These are phyloP conservation scores for Pithys albifrons DNA, from an alignment of 2,113 vertebrate genomes.

Conservation along the genomic window DNA sequence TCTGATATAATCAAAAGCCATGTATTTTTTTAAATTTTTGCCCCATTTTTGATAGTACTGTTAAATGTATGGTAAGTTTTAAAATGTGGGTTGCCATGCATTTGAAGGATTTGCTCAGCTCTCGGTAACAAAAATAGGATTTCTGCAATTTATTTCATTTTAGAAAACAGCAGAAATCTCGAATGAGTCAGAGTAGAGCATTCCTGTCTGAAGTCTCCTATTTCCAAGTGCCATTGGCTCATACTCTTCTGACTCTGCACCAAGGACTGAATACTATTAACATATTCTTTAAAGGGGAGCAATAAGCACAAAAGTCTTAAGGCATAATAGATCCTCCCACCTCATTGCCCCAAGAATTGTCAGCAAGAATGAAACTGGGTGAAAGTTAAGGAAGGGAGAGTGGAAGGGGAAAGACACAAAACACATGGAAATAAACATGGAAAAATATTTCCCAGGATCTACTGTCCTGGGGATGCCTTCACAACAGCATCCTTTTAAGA, in stretches of 20 bases:
- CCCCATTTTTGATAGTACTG: neutral
- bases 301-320: neutral
- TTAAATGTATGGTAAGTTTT: neutral
- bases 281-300: neutral
- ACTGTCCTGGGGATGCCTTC: neutral
- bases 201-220: neutral
- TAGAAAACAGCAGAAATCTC: neutral
- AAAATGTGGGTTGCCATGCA: neutral
- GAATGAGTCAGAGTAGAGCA: neutral
- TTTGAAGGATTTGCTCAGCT: neutral
- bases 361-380: neutral
- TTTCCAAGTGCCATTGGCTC: neutral
- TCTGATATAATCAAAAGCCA: neutral
- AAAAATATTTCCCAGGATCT: neutral
- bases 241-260: neutral
- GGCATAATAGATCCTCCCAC: neutral
- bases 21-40: neutral
- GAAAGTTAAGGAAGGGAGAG: neutral
- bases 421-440: neutral
- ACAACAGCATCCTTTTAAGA: neutral
- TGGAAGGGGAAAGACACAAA: neutral
- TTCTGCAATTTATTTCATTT: neutral
- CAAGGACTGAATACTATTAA: neutral
- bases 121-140: neutral
- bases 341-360: accelerated